A percentile compares a stretch with the other conserved stretches of the same genome.
These are phyloP conservation scores for Euura lappo DNA, from an alignment of 1,140 invertebrate species.

Conservation along the genomic window DNA sequence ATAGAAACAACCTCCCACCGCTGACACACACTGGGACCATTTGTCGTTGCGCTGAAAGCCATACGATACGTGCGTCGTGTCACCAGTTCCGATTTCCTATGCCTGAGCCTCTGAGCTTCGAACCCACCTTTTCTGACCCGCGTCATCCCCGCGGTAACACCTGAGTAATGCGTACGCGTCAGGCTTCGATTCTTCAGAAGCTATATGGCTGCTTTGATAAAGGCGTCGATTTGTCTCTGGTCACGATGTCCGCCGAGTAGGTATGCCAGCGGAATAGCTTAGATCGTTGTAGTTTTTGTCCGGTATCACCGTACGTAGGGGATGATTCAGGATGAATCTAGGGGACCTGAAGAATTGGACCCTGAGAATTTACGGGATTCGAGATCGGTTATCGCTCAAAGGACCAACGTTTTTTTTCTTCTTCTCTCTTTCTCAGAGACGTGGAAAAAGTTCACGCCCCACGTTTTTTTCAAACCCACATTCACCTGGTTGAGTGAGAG, in stretches of 20 bases:
- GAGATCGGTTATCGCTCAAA: not conserved
- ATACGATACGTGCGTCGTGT: not conserved
- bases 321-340: too few species aligned
- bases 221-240: not conserved
- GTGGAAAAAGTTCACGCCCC: too few species aligned
- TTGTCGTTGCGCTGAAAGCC: conserved; percentile 1
- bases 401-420: not conserved
- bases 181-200: not conserved
- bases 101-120: too few species aligned
- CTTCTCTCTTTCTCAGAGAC: not conserved
- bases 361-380: not conserved
- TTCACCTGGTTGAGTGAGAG: too few species aligned
- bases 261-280: too few species aligned
- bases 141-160: not conserved
- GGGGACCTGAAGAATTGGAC: not conserved
- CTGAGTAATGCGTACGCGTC: not conserved
- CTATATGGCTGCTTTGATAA: conserved; percentile 5
- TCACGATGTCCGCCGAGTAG: too few species aligned
- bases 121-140: too few species aligned
- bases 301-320: too few species aligned
- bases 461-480: too few species aligned
- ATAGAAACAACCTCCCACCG: not conserved
- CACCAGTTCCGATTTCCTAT: not conserved
- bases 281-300: too few species aligned
- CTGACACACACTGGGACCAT: not conserved